Base-by-base conservation (phyloP, 2,888 invertebrate genomes). In the Choristoneura rosaceana region DNA sequence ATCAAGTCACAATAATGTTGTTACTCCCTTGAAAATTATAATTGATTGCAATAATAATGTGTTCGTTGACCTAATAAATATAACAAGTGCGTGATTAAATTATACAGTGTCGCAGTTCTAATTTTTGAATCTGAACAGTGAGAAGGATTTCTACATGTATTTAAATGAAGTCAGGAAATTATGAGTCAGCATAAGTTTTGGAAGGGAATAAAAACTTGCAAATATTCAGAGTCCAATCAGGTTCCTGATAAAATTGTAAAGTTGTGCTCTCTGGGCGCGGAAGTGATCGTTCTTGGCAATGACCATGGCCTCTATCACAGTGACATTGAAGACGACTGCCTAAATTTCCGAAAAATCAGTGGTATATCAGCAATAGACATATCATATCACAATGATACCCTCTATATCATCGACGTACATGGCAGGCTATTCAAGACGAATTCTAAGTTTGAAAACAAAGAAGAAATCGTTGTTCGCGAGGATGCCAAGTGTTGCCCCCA, bases 401-500 rank as follows among this genome's bases (percentile, higher is more conserved):
- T 96, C 62, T 96, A 95, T 84, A 90, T 95, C 74, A 95, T 96
- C 75, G 95, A 95, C 87, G 90, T 93, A 64, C 95, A 95, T 80
- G 96, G 96, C 17, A 90, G 95, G 74, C 94, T 96, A 34, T 95
- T 94, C 79, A 95, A 95, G 86, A 89, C 95, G 77, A 94, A 94
- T 83, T 88, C 95, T 63, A 90, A 90, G 81, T 91, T 96, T 80
- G 95, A 93, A 82, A 86, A 92, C 73, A 87, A 95, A 76, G 95
- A 95, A 83, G 96, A 96, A 86, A 95, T 96, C 70, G 81, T 95
- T 69, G 91, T 96, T 38, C 94, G 94, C 77, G 96, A 96, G 80
- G 96, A 96, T 77, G 90, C 95, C 3, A 96, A 95, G 83, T 95
- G 94, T 81, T 96, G 96, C 79, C 94, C 94, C 59, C 96, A 96